These are phyloP conservation scores for Agapornis canus DNA, from an alignment of 2,797 vertebrate species.

Conservation along the genomic window DNA sequence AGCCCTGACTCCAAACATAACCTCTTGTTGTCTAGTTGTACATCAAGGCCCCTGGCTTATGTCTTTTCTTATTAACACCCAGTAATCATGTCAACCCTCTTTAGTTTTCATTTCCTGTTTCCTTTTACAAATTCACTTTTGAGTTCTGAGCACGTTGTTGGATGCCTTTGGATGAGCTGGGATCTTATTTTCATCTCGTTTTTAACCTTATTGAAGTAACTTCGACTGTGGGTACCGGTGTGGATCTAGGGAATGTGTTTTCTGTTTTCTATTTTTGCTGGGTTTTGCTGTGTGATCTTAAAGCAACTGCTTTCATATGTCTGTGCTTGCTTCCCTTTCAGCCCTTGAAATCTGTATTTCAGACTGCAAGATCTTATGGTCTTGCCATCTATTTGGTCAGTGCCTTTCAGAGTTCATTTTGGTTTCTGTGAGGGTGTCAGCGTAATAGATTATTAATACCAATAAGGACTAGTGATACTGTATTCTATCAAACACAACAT, in stretches of 20 bases:
- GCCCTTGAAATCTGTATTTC: not conserved
- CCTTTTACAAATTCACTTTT: constrained; percentile 64
- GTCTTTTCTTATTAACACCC: constrained; percentile 84
- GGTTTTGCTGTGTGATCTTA: not conserved
- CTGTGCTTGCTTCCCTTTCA: not conserved
- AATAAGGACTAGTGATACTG: not conserved
- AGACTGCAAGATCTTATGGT: not conserved
- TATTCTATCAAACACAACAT: not conserved
- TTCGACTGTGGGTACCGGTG: not conserved
- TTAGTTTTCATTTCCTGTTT: constrained; percentile 76
- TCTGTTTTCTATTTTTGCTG: not conserved
- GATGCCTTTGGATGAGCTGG: constrained; percentile 12
- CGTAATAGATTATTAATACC: not conserved
- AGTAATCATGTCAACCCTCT: constrained; percentile 76
- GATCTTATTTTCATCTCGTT: not conserved
- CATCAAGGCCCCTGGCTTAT: constrained; percentile 82
- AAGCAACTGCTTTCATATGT: not conserved
- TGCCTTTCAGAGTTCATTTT: not conserved
- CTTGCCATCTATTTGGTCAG: not conserved
- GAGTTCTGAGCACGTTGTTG: not conserved
- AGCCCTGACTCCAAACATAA: constrained; percentile 78
- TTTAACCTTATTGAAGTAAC: not conserved
- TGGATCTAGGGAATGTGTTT: not conserved
- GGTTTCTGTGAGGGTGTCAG: not conserved
- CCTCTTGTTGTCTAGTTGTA: constrained; percentile 83